Evolutionary conservation across 2,888 invertebrate genomes (phyloP).

Genomic region (Blastobasis adustella): DNA sequence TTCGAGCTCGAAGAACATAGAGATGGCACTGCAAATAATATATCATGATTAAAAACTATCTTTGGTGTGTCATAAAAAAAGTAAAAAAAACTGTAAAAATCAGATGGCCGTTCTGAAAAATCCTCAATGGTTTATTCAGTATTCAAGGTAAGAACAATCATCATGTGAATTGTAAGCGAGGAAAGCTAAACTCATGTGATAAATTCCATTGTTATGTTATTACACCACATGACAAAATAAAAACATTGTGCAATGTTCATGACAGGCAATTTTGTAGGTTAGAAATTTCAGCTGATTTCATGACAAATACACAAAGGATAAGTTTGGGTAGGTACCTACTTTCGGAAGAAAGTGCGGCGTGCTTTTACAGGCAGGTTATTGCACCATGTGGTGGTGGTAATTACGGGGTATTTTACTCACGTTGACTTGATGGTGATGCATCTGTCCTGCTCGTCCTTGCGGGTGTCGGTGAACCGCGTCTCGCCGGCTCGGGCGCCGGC

Average conservation of each 20-base stretch:
- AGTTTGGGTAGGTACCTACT: no score
- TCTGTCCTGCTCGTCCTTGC: constrained; percentile 99
- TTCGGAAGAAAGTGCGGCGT: no score
- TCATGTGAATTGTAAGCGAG: constrained; percentile 33
- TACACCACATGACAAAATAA: no score
- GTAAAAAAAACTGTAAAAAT: constrained; percentile 16
- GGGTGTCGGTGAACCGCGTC: constrained; percentile 98
- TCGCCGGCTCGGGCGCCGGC: constrained; percentile 99
- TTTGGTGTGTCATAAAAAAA: no score
- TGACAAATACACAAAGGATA: no score
- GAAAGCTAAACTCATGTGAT: no score
- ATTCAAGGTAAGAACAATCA: constrained; percentile 73
- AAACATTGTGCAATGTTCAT: no score
- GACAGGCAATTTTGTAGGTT: no score
- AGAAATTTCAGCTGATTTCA: no score
- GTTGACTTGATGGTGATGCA: constrained; percentile 99
- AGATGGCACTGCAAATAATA: constrained; percentile 88
- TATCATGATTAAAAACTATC: not conserved
- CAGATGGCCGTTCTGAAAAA: constrained; percentile 76
- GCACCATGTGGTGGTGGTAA: constrained; percentile 31
- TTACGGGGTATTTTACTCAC: constrained; percentile 74
- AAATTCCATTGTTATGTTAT: no score
- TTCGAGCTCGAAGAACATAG: constrained; percentile 98
- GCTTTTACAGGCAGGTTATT: constrained; percentile 19
- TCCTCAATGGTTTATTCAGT: constrained; percentile 59